Conservation (phyloP, 1,140 invertebrate species). For the Oreohelix idahoensis region DNA sequence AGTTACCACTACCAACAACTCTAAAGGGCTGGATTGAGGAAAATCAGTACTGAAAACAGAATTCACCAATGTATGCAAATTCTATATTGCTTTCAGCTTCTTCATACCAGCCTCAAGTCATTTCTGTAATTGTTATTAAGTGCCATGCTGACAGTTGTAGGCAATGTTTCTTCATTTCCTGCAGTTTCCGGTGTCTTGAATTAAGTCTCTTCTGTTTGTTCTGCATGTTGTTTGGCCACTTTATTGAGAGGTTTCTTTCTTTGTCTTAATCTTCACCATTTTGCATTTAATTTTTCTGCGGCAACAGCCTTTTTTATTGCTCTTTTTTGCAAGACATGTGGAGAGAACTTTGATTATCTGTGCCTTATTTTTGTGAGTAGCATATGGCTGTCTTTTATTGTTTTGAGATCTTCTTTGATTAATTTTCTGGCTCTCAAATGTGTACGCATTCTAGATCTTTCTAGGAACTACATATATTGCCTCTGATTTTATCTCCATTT, state of each 20-base stretch:
- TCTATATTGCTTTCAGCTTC: not conserved
- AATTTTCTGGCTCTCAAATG: too few relatives aligned
- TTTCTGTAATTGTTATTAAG: not conserved
- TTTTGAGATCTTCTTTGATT: too few relatives aligned
- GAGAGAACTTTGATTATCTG: not conserved
- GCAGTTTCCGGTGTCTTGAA: not conserved
- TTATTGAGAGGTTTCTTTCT: not conserved
- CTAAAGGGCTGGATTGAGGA: slow-evolving; percentile 78
- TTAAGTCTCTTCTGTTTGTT: not conserved
- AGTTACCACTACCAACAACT: slow-evolving; percentile 81
- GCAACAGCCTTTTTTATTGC: not conserved
- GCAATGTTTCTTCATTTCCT: not conserved
- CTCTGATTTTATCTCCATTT: too few relatives aligned
- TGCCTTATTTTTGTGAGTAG: not conserved
- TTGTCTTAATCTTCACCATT: not conserved
- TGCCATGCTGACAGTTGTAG: not conserved
- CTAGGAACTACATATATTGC: too few relatives aligned
- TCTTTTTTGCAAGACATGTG: not conserved
- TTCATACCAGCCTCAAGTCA: not conserved
- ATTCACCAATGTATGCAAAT: not conserved
- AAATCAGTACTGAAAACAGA: slow-evolving; percentile 67
- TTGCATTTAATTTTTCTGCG: not conserved
- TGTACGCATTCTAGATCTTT: too few relatives aligned
- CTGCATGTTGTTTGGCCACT: not conserved
- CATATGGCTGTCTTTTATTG: too few relatives aligned